Evolutionary conservation across 2,113 vertebrate species (phyloP).

Genomic region (Tragelaphus scriptus): DNA sequence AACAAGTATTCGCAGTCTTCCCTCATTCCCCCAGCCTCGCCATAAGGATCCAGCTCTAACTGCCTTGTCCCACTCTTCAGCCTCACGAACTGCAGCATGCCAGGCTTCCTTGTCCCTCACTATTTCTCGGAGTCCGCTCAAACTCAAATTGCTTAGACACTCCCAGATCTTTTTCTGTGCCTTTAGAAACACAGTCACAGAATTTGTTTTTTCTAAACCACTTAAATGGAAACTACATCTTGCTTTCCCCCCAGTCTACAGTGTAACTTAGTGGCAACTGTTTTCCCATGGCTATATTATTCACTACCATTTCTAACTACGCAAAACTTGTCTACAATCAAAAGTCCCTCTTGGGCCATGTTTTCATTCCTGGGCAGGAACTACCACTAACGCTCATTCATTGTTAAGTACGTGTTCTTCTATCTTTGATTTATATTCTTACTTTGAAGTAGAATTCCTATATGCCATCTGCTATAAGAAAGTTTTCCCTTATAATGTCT

Average conservation of each 20-base stretch:
- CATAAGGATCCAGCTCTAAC: neutral
- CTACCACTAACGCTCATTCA: neutral
- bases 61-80: neutral
- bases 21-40: neutral
- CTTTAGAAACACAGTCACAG: neutral
- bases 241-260: neutral
- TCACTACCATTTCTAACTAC: neutral
- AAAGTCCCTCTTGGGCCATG: too few species aligned
- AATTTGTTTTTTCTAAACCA: neutral
- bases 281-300: neutral
- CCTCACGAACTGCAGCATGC: neutral
- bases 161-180: neutral
- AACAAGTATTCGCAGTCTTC: neutral
- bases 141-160: neutral
- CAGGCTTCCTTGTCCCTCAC: neutral
- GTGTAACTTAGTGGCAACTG: neutral
- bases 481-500: neutral
- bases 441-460: neutral
- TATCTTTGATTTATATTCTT: neutral
- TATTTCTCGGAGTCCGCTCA: neutral
- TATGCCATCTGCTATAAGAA: neutral
- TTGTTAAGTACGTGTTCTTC: neutral
- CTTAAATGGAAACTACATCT: neutral
- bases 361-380: neutral
- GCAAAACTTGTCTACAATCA: neutral